Evolutionary conservation across 1,140 invertebrate genomes (phyloP).

Genomic region (Drosophila navojoa): DNA sequence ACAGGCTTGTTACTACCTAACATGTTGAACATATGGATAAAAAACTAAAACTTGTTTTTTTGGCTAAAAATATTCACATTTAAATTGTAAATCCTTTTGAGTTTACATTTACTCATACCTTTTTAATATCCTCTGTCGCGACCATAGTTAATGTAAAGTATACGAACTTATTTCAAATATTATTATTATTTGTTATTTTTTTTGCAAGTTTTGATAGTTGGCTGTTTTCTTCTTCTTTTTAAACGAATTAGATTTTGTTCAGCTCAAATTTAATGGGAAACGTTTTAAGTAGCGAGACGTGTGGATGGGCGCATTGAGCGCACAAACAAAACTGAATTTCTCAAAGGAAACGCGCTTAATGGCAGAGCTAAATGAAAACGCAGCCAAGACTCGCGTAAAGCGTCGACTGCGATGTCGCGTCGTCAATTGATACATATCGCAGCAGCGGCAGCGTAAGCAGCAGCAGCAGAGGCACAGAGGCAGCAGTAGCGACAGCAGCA

Average conservation of each 20-base stretch:
- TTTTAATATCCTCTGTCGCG: constrained; percentile 64
- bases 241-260: background rate
- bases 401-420: constrained; percentile 25
- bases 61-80: too few relatives aligned
- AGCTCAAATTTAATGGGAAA: constrained; percentile 9
- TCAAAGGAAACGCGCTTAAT: constrained; percentile 71
- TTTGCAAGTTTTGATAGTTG: background rate
- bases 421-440: constrained; percentile 35
- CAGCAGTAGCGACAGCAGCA: constrained; percentile 9
- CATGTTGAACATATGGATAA: too few relatives aligned
- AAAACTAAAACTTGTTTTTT: too few relatives aligned
- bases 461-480: too few relatives aligned
- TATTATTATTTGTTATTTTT: background rate
- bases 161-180: background rate
- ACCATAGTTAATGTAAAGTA: constrained; percentile 46
- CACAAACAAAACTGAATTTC: constrained; percentile 64
- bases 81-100: too few relatives aligned
- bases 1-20: too few relatives aligned
- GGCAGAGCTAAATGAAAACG: constrained; percentile 65
- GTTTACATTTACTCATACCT: constrained; percentile 32
- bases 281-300: constrained; percentile 56
- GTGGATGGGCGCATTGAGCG: constrained; percentile 59
- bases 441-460: too few relatives aligned
- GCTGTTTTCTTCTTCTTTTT: background rate
- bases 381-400: constrained; percentile 18